These are phyloP conservation scores for Poicephalus meyeri DNA, from an alignment of 2,113 vertebrate species.

Conservation along the genomic window DNA sequence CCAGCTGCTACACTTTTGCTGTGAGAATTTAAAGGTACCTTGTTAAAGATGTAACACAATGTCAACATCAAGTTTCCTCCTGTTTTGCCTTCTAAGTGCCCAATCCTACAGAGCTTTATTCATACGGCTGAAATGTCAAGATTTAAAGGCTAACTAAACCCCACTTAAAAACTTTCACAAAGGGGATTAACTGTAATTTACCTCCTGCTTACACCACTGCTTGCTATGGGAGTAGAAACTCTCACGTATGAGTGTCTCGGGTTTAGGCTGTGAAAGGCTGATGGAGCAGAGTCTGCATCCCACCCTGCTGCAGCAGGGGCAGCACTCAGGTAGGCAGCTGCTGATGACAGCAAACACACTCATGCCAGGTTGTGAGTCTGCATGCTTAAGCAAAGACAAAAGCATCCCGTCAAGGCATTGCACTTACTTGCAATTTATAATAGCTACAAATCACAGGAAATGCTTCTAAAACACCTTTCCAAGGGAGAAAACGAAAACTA, in stretches of 20 bases:
- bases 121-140: background rate
- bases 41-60: background rate
- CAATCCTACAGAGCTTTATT: background rate
- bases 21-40: background rate
- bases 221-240: background rate
- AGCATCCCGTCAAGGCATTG: background rate
- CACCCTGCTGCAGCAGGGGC: background rate
- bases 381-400: background rate
- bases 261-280: background rate
- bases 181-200: background rate
- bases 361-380: background rate
- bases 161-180: background rate
- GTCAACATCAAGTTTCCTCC: background rate
- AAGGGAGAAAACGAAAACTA: background rate
- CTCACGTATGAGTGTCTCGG: accelerated
- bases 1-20: background rate
- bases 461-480: background rate
- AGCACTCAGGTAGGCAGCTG: background rate
- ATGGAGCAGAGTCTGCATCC: accelerated
- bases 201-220: background rate
- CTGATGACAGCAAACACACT: background rate
- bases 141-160: background rate
- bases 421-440: background rate
- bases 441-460: background rate
- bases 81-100: background rate